Conservation (phyloP, 2,113 vertebrate genomes). For the Irena cyanogastra region DNA sequence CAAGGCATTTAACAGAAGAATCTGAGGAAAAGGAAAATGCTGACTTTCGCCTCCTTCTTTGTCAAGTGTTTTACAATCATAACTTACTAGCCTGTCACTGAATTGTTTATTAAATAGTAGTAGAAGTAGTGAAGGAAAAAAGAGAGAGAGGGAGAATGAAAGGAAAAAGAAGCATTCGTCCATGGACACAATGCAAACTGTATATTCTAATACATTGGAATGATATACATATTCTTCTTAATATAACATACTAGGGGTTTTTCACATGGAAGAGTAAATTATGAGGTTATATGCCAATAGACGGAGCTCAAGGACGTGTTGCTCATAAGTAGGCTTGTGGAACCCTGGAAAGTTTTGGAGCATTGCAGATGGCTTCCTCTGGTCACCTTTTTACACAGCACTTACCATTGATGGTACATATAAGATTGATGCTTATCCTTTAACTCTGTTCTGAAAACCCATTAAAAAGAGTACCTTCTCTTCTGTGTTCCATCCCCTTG, state of each 20-base stretch:
- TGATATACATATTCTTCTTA: background rate
- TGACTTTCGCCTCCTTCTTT: background rate
- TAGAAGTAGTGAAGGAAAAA: background rate
- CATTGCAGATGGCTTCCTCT: background rate
- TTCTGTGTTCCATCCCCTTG: background rate
- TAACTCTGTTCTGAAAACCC: background rate
- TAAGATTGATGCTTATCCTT: background rate
- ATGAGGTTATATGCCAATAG: background rate
- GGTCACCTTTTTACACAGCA: background rate
- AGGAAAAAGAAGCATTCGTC: background rate
- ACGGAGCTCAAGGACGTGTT: background rate
- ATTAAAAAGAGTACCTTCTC: background rate
- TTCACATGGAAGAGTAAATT: background rate
- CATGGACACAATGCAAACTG: background rate
- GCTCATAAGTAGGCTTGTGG: background rate
- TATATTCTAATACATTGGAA: background rate
- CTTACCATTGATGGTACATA: background rate
- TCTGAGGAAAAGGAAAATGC: background rate
- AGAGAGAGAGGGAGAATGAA: background rate
- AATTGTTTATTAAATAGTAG: background rate
- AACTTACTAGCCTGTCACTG: background rate
- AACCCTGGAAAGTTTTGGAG: background rate
- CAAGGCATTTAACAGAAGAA: background rate
- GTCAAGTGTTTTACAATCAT: background rate
- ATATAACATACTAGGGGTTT: background rate